Conservation (phyloP, 2,113 vertebrate species). For the Entosphenus tridentatus region DNA sequence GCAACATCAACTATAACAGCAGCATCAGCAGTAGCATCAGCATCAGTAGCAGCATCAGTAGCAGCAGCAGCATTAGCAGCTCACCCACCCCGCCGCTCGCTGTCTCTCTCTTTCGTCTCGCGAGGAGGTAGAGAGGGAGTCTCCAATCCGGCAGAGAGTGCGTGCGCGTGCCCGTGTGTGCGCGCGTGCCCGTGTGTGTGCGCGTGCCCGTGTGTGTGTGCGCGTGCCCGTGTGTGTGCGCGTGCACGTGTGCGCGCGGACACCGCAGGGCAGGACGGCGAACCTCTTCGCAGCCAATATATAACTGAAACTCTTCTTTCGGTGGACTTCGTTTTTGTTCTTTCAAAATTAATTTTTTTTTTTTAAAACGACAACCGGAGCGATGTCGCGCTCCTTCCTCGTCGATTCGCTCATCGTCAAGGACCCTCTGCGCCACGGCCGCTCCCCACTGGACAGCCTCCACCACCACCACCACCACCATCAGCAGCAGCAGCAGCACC, state of each 20-base stretch:
- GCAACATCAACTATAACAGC: too few species aligned
- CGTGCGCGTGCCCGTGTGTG: not conserved
- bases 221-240: too few species aligned
- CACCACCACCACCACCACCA: not conserved
- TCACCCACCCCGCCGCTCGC: too few species aligned
- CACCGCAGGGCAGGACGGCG: not conserved
- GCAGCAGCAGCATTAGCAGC: too few species aligned
- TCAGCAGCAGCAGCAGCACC: not conserved
- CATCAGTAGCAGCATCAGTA: too few species aligned
- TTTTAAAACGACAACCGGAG: slow-evolving; percentile 10
- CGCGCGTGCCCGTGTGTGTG: too few species aligned
- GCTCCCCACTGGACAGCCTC: not conserved
- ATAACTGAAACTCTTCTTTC: too few species aligned
- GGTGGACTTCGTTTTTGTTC: not conserved
- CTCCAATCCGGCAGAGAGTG: not conserved
- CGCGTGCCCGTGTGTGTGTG: too few species aligned
- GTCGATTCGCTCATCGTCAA: slow-evolving; percentile 96
- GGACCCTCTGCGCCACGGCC: slow-evolving; percentile 25
- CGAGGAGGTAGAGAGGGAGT: not conserved
- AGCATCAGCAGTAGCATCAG: too few species aligned
- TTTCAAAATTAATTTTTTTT: not conserved
- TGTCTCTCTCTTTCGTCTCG: too few species aligned
- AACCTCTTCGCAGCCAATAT: too few species aligned
- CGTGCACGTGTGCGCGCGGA: not conserved
- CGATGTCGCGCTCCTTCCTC: slow-evolving; percentile 95